A percentile compares a stretch with the other conserved stretches of the same genome.
Conservation (phyloP, 2,888 invertebrate genomes). For the Plebejus argus region DNA sequence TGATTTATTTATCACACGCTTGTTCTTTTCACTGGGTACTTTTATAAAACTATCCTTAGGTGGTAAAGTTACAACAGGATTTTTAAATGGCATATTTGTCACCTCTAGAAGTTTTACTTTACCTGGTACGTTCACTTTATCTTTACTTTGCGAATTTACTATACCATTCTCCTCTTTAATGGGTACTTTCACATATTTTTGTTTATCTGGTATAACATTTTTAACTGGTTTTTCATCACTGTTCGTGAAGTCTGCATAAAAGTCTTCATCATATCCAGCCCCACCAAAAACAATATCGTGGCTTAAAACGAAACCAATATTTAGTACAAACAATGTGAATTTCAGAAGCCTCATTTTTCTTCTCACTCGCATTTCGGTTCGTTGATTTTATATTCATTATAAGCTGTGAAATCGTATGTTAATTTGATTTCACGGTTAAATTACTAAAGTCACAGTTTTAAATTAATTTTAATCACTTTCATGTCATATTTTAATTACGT, state of each 20-base stretch:
- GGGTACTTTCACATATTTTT: neutral
- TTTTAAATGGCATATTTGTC: neutral
- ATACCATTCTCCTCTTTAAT: no score
- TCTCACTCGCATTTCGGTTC: neutral
- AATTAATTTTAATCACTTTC: conserved; percentile 1
- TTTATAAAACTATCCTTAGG: neutral
- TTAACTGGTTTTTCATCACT: neutral
- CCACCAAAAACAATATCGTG: neutral
- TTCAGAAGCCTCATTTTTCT: neutral
- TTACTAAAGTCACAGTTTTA: conserved; percentile 1
- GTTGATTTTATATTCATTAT: neutral
- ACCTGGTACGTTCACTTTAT: neutral
- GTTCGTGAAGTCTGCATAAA: neutral
- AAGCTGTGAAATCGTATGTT: conserved; percentile 2
- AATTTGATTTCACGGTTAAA: conserved; percentile 4
- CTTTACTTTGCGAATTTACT: no score
- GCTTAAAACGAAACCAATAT: neutral
- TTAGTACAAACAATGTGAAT: neutral
- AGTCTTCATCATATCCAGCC: neutral
- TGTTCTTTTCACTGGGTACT: neutral
- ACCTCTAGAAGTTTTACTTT: neutral
- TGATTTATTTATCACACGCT: no score
- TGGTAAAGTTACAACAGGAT: neutral
- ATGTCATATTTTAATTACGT: conserved; percentile 3
- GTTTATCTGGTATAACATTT: neutral